Percentiles rank a stretch among this genome's conserved stretches.
Evolutionary conservation across 1,140 invertebrate species (phyloP).

Genomic region (Yoshiicerus persimilis): DNA sequence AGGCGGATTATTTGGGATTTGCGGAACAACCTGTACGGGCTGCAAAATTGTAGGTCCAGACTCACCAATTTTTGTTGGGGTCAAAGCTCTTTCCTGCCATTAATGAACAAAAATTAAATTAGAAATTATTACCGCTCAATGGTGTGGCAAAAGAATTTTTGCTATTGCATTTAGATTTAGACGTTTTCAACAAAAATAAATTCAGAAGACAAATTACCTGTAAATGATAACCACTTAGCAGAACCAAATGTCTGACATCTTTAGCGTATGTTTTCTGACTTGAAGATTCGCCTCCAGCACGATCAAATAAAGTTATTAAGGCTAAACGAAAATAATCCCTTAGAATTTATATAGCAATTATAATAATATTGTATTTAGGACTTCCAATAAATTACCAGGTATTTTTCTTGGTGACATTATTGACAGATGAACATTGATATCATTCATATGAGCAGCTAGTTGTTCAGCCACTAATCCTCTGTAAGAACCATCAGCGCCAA

Average conservation of each 20-base stretch:
- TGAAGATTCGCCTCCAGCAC: slow-evolving; percentile 79
- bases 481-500: slow-evolving; percentile 59
- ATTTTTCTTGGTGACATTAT: slow-evolving; percentile 86
- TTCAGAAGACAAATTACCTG: slow-evolving; percentile 26
- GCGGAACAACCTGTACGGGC: slow-evolving; percentile 36
- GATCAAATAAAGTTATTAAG: slow-evolving; percentile 75
- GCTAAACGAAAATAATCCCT: slow-evolving; percentile 51
- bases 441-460: slow-evolving; percentile 69
- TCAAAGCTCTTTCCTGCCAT: slow-evolving; percentile 71
- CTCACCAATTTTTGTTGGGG: slow-evolving; percentile 57
- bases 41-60: neutral
- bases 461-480: slow-evolving; percentile 73
- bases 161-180: no score
- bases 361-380: neutral
- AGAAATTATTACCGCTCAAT: neutral
- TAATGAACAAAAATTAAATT: neutral
- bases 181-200: neutral
- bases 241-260: slow-evolving; percentile 78
- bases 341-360: neutral
- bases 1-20: neutral
- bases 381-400: slow-evolving; percentile 54
- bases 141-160: neutral
- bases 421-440: slow-evolving; percentile 70
- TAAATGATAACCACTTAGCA: slow-evolving; percentile 67
- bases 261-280: slow-evolving; percentile 88